Percentiles rank a stretch among this genome's conserved stretches.
Evolutionary conservation across 2,888 invertebrate species (phyloP).

Genomic region (Drosophila stalkeri): DNA sequence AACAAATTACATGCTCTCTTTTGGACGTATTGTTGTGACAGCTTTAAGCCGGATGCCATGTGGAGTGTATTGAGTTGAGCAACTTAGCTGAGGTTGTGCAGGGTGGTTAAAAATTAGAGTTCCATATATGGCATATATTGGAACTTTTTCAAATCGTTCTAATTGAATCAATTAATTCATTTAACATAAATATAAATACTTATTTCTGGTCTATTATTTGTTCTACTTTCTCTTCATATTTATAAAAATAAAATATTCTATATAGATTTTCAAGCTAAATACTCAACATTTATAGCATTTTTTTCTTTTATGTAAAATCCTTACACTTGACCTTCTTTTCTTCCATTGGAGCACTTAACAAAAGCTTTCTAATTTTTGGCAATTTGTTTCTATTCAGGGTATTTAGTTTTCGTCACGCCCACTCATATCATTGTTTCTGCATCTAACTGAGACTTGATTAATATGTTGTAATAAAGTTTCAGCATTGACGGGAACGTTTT

Average conservation of each 20-base stretch:
- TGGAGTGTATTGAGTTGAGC: not conserved
- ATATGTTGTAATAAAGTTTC: constrained; percentile 56
- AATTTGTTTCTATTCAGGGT: constrained; percentile 29
- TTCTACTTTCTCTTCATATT: not conserved
- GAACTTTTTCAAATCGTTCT: not conserved
- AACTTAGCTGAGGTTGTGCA: not conserved
- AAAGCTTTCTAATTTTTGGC: not conserved
- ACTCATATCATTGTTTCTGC: constrained; percentile 2
- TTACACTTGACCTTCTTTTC: not conserved
- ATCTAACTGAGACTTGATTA: constrained; percentile 50
- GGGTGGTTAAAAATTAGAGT: not conserved
- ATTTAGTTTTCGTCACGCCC: constrained; percentile 29
- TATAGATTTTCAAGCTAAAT: not conserved
- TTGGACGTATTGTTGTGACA: constrained; percentile 2
- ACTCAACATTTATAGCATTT: not conserved
- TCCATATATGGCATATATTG: not conserved
- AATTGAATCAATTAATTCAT: too few relatives aligned
- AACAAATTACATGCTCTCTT: not conserved
- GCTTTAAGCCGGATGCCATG: not conserved
- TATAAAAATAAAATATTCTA: not conserved
- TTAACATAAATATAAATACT: too few relatives aligned
- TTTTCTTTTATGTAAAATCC: not conserved
- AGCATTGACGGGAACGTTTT: constrained; percentile 42
- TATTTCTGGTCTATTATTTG: too few relatives aligned
- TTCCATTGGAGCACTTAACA: not conserved